Evolutionary conservation across 2,888 invertebrate genomes (phyloP).

Genomic region (Yponomeuta sedellus): DNA sequence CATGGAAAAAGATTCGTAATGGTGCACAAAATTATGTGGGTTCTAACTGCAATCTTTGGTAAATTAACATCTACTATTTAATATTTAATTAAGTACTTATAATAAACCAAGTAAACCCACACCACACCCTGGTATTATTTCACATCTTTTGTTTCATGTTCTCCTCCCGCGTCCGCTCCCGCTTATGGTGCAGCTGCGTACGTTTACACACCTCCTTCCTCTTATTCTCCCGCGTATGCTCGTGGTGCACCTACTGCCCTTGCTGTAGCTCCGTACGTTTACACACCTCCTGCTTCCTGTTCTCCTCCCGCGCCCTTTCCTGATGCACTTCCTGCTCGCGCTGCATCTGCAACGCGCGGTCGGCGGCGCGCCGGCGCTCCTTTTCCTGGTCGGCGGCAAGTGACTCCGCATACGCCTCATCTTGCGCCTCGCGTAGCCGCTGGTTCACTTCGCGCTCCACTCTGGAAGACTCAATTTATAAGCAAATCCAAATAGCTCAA

Average conservation of each 20-base stretch:
- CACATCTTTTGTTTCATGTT: too few species aligned
- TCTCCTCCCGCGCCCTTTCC: slow-evolving; percentile 58
- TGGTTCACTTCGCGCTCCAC: slow-evolving; percentile 91
- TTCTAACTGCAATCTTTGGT: too few species aligned
- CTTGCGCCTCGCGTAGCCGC: slow-evolving; percentile 91
- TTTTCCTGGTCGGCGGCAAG: slow-evolving; percentile 96
- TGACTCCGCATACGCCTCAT: slow-evolving; percentile 95
- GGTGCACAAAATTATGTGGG: too few species aligned
- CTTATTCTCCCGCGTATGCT: slow-evolving; percentile 16
- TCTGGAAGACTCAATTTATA: slow-evolving; percentile 38
- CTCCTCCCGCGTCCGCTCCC: too few species aligned
- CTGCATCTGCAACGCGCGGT: slow-evolving; percentile 69
- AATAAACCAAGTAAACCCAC: too few species aligned
- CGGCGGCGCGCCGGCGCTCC: slow-evolving; percentile 83
- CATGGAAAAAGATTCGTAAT: too few species aligned
- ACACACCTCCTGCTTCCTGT: slow-evolving; percentile 34
- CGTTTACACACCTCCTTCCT: too few species aligned
- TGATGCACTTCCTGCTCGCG: slow-evolving; percentile 33
- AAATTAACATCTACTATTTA: too few species aligned
- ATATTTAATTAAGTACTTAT: too few species aligned
- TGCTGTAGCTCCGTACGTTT: slow-evolving; percentile 50
- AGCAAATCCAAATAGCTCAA: too few species aligned
- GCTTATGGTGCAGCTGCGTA: too few species aligned
- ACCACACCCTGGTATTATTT: too few species aligned
- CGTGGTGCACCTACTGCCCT: slow-evolving; percentile 28